Evolutionary conservation across 2,797 vertebrate species (phyloP), one percentile per base, ranked within the genome.

Genomic region (Melanotaenia maccullochi): DNA sequence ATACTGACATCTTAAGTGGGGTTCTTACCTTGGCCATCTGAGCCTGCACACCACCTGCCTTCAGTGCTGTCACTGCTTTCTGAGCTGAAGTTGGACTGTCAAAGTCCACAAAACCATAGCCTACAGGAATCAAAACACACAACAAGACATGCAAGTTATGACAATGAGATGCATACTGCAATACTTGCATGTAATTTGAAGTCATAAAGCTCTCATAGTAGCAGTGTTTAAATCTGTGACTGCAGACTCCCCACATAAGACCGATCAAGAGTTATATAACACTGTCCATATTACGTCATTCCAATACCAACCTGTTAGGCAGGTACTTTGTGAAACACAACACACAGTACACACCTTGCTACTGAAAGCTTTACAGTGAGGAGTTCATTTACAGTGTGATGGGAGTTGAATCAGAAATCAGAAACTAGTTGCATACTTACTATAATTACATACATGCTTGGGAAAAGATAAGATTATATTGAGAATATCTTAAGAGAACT

Each of bases 81-180:
- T 97, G 96, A 38, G 96, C 96, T 0, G 96, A 95, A 0, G 92
- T 89, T 7, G 95, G 96, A 60, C 95, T 96, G 90, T 97, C 96
- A 40, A 97, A 97, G 90, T 97, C 96, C 56, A 97, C 96, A 83
- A 97, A 97, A 76, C 96, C 96, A 12, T 97, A 97, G 61, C 96
- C 96, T 97, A 86, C 62, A 60, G 86, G 71, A 55, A 61, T 32
- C 55, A 14, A 85, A 60, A 68, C 54, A 73, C 7, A 60, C 66
- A 74, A 36, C 33, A 33, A 78, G 60, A 72, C 47, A 44, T 57
- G 68, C 22, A 56, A 25, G 71, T 69, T 55, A 49, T 47, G 61
- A 85, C 65, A 73, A 70, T 66, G 61, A 65, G 61, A 71, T 55
- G 57, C 44, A 71, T 33, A 61, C 66, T 8, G 28, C 14, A 52